Evolutionary conservation across 1,140 invertebrate species (phyloP), one percentile per base, ranked within the genome.

Genomic region (Mycetomoellerius zeteki): DNA sequence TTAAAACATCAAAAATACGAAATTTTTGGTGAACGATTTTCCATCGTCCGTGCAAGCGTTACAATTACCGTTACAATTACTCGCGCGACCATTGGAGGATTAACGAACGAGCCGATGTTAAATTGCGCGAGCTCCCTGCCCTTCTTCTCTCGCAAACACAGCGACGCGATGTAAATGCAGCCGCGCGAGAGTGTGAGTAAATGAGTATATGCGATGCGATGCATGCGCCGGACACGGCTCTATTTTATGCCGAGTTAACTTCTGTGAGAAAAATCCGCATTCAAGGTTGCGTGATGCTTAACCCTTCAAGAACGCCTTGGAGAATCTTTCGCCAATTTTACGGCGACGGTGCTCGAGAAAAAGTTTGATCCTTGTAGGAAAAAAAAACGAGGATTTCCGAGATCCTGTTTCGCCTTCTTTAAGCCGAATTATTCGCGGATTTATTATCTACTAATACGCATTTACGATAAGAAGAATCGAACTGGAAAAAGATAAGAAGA

Each of bases 61-160:
- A 47, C 43, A 50, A 67, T 58, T n/a, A 52, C 56, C 73, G 78
- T 81, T 81, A 81, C 65, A 56, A 58, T 81, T 81, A 81, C 43
- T 72, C 72, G 54, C 30, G 71, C 85, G 62, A 71, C 76, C 43
- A 65, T 24, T 72, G 69, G 52, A 72, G 78, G 72, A 88, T 85
- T 90, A 90, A 90, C 86, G 85, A 85, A 90, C 88, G 73, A 89
- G 85, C n/a, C 73, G 89, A 85, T 90, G 89, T 85, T 90, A 90
- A 90, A 90, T 90, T 80, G 80, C 86, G 58, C 73, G 86, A 54
- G 73, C 64, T 37, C 76, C 24, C 64, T 64, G 47, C 78, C 56
- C 71, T 86, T 80, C 67, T 78, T 84, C 73, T 90, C 77, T 54
- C 75, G 82, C 67, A 89, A 90, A 89, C 72, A 88, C 85, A 50